Conservation (phyloP, 1,140 invertebrate genomes). For the Alviniconcha marisindica region DNA sequence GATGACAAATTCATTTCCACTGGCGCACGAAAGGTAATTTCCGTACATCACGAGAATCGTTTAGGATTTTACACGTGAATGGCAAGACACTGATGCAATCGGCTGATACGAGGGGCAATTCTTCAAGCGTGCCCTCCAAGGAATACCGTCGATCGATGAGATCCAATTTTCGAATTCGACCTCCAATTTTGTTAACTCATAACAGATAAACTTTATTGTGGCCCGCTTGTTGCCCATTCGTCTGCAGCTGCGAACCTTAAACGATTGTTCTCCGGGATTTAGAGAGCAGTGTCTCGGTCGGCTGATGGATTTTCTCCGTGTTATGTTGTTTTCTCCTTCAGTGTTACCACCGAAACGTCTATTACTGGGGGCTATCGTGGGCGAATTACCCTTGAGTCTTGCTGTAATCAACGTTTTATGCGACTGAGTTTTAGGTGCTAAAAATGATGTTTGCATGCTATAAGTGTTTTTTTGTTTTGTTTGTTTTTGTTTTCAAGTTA, state of each 20-base stretch:
- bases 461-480: no score
- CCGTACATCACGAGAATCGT: slow-evolving; percentile 41
- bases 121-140: slow-evolving; percentile 22
- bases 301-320: not conserved
- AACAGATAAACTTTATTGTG: slow-evolving; percentile 43
- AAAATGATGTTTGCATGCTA: no score
- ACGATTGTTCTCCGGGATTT: not conserved
- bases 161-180: slow-evolving; percentile 47
- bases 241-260: not conserved
- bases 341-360: no score
- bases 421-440: no score
- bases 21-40: slow-evolving; percentile 39
- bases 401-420: no score
- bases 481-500: no score
- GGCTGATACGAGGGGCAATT: slow-evolving; percentile 35
- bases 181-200: slow-evolving; percentile 41
- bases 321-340: no score
- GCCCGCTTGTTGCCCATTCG: slow-evolving; percentile 1
- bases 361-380: no score
- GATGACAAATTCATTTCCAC: slow-evolving; percentile 39
- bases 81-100: slow-evolving; percentile 38
- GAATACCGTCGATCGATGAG: slow-evolving; percentile 20
- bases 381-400: no score
- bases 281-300: not conserved
- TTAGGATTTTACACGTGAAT: slow-evolving; percentile 41